A percentile compares a stretch with the other conserved stretches of the same genome.
phyloP scores from a whole-genome alignment of 2,888 invertebrate species.

The Abrostola tripartita region DNA sequence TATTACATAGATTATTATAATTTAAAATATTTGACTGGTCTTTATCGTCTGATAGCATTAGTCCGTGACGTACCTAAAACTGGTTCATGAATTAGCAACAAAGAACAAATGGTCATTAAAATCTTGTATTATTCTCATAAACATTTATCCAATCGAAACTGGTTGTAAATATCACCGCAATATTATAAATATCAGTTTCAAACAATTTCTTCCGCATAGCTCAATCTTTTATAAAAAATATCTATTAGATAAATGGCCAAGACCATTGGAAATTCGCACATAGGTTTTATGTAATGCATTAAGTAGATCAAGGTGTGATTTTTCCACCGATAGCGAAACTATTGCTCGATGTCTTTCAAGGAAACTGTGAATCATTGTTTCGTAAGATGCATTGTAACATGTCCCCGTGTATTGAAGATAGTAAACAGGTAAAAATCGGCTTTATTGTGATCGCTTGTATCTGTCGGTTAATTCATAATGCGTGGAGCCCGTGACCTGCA shows the following conservation, averaged over 20 bases:
- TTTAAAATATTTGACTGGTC: neutral
- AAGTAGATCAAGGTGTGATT: slow-evolving; percentile 56
- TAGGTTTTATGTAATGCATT: slow-evolving; percentile 48
- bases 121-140: slow-evolving; percentile 27
- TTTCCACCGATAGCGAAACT: slow-evolving; percentile 43
- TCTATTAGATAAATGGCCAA: slow-evolving; percentile 31
- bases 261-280: slow-evolving; percentile 42
- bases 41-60: slow-evolving; percentile 11
- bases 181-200: slow-evolving; percentile 10
- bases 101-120: slow-evolving; percentile 36
- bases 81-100: slow-evolving; percentile 23
- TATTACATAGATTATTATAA: too few relatives aligned
- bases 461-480: too few relatives aligned
- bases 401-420: slow-evolving; percentile 21
- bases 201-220: slow-evolving; percentile 53
- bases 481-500: too few relatives aligned
- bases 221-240: slow-evolving; percentile 27
- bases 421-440: neutral
- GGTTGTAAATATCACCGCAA: slow-evolving; percentile 36
- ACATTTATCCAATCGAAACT: slow-evolving; percentile 36
- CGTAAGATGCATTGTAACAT: slow-evolving; percentile 39
- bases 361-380: slow-evolving; percentile 57
- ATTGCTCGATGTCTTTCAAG: slow-evolving; percentile 56
- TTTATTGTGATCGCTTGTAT: neutral
- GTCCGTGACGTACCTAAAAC: slow-evolving; percentile 16